Evolutionary conservation across 2,888 invertebrate genomes (phyloP).

Genomic region (Drosophila putrida): DNA sequence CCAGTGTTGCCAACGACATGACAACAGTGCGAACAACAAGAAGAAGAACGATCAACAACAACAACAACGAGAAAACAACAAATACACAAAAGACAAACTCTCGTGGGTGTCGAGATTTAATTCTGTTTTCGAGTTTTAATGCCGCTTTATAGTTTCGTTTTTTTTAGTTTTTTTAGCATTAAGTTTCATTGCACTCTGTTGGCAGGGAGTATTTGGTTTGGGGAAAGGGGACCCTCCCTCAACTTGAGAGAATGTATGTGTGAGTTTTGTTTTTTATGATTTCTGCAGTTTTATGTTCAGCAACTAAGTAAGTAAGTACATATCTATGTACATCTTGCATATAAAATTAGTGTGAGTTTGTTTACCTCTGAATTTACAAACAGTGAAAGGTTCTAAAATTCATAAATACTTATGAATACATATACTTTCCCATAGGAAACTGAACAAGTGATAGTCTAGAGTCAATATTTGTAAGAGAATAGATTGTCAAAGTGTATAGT

Average conservation of each 20-base stretch:
- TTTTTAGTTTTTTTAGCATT: slow-evolving; percentile 17
- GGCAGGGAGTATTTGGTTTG: slow-evolving; percentile 24
- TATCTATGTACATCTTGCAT: slow-evolving; percentile 9
- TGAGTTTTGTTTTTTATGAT: slow-evolving; percentile 24
- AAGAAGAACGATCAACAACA: slow-evolving; percentile 34
- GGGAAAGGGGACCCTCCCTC: slow-evolving; percentile 9
- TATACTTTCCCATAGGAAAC: neutral
- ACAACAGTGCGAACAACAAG: slow-evolving; percentile 48
- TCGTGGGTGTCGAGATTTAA: slow-evolving; percentile 66
- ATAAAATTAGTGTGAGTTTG: slow-evolving; percentile 11
- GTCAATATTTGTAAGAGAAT: slow-evolving; percentile 3
- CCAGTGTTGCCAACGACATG: slow-evolving; percentile 69
- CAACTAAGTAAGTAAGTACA: slow-evolving; percentile 36
- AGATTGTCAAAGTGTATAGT: neutral
- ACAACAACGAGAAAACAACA: slow-evolving; percentile 14
- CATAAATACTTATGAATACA: slow-evolving; percentile 6
- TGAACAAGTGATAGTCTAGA: neutral
- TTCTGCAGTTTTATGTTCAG: slow-evolving; percentile 55
- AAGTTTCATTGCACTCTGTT: slow-evolving; percentile 53
- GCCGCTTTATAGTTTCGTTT: slow-evolving; percentile 48
- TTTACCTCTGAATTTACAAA: neutral
- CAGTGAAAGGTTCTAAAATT: slow-evolving; percentile 15
- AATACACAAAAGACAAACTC: slow-evolving; percentile 37
- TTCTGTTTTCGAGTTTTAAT: slow-evolving; percentile 53
- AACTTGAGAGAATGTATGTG: slow-evolving; percentile 26